Evolutionary conservation across 2,888 invertebrate genomes (phyloP), one percentile per base, ranked within the genome.

Genomic region (Morpho deidamia): DNA sequence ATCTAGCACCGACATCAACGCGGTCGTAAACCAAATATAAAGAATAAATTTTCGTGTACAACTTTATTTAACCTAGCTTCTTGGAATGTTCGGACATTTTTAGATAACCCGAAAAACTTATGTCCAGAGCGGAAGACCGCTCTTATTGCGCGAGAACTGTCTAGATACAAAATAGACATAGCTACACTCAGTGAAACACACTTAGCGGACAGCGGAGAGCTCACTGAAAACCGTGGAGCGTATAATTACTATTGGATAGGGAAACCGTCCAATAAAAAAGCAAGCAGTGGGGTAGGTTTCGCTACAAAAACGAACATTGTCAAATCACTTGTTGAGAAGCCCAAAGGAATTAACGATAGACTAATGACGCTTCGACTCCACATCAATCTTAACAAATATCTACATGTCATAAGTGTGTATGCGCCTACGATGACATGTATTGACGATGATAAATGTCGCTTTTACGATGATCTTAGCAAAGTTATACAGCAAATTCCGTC

Each of bases 401-500:
- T 60, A n/a, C 67, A 68, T 56, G 32, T 67, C 10, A 60, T 71
- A 11, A 67, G 65, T 45, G 62, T 64, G 0, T 69, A 68, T 51
- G 64, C 66, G 1, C 66, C 67, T 7, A 70, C 66, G 0, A 2
- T 66, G 11, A 57, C 62, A 8, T 58, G 54, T 37, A 1, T 11
- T 49, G 61, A 64, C 44, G 61, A 61, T 1, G 44, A 60, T 5
- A 66, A 66, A 33, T 61, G 56, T 7, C 42, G 47, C 7, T 66
- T 66, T 37, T 64, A 65, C 44, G 62, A 65, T 5, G 61, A 66
- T 12, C 11, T 67, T 0, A 37, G 56, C 3, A 49, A 51, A 7
- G 11, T 9, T 11, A 34, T 55, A 8, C 2, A 11, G 4, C 51
- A 32, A 0, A 46, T 55, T 11, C 46, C 5, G 3, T 9, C 50